phyloP scores from a whole-genome alignment of 2,888 invertebrate species.

The Lasioglossum oenotherae region DNA sequence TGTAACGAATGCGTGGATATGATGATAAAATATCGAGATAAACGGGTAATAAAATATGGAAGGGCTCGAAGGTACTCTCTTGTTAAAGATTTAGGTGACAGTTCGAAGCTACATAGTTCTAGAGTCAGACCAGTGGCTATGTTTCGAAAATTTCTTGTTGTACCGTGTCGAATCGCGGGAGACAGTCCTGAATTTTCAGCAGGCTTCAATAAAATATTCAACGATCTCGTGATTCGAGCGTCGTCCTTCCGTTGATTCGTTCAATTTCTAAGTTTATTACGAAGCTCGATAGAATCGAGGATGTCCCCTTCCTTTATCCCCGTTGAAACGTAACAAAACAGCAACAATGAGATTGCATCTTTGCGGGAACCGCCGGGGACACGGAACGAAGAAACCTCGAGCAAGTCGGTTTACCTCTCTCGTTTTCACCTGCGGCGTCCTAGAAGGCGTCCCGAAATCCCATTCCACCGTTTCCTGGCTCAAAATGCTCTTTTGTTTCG shows the following conservation, averaged over 20 bases:
- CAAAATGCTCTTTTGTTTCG: constrained; percentile 39
- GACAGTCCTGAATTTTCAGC: neutral
- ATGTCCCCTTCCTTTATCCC: constrained; percentile 16
- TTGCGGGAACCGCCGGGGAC: constrained; percentile 25
- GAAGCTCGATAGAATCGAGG: constrained; percentile 10
- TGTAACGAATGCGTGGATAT: no score
- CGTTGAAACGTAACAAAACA: constrained; percentile 35
- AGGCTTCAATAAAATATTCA: neutral
- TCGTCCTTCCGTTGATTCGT: neutral
- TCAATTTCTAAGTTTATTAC: constrained; percentile 31
- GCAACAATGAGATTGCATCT: constrained; percentile 52
- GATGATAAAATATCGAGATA: neutral
- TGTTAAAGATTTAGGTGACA: neutral
- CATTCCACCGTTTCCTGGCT: constrained; percentile 12
- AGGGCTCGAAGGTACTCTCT: neutral
- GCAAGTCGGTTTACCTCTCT: constrained; percentile 41
- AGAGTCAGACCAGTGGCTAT: neutral
- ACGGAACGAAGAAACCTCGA: constrained; percentile 49
- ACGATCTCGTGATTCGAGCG: neutral
- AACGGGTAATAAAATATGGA: neutral
- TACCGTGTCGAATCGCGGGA: neutral
- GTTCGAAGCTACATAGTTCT: neutral
- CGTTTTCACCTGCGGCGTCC: constrained; percentile 42
- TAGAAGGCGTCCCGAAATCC: constrained; percentile 38
- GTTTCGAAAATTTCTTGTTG: neutral